Evolutionary conservation across 2,888 invertebrate genomes (phyloP).

Genomic region (Rhynchonema sp.): DNA sequence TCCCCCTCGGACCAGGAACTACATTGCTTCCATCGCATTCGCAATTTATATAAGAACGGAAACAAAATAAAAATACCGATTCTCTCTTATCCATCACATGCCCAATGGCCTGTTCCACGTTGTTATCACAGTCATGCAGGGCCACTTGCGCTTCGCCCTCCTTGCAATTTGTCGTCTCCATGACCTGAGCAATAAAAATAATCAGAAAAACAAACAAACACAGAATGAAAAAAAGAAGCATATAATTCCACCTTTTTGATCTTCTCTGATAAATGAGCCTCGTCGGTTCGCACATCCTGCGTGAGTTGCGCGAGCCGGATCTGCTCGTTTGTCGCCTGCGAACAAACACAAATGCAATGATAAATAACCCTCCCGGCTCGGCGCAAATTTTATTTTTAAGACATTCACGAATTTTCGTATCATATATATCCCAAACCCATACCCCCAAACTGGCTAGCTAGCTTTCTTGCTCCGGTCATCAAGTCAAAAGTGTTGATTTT

Average conservation of each 20-base stretch:
- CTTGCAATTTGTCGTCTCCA: conserved; percentile 70
- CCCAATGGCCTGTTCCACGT: conserved; percentile 49
- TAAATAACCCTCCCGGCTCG: no score
- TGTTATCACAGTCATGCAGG: conserved; percentile 75
- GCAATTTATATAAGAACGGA: neutral
- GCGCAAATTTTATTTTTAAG: no score
- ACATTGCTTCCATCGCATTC: no score
- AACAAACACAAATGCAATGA: neutral
- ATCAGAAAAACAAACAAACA: no score
- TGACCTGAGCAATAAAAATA: conserved; percentile 39
- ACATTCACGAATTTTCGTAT: no score
- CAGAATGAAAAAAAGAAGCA: neutral
- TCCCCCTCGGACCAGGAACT: no score
- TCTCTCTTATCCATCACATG: neutral
- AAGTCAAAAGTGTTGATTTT: no score
- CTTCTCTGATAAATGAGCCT: neutral
- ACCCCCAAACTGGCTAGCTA: no score
- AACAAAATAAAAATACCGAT: neutral
- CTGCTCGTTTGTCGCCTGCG: conserved; percentile 1
- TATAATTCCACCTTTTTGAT: neutral
- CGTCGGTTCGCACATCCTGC: neutral
- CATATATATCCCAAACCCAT: no score
- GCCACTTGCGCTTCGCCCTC: conserved; percentile 79
- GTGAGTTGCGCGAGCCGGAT: neutral
- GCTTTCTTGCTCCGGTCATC: no score